Evolutionary conservation across 2,797 vertebrate species (phyloP).

Genomic region (Crocidura indochinensis): DNA sequence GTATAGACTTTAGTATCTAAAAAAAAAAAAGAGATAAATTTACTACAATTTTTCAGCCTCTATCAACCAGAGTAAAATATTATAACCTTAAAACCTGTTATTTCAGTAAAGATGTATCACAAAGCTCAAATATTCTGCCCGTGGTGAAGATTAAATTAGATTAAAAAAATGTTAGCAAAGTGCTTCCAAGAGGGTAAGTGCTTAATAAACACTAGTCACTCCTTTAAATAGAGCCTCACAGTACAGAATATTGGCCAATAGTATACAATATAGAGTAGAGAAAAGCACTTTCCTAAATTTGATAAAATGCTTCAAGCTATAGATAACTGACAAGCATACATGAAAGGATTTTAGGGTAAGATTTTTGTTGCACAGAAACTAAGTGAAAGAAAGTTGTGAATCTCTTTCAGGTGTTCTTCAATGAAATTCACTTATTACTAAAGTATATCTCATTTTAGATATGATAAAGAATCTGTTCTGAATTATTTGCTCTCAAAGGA

Average conservation of each 20-base stretch:
- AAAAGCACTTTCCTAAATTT: constrained; percentile 13
- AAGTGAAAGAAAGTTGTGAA: constrained; percentile 18
- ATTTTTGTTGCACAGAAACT: constrained; percentile 20
- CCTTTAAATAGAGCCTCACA: background rate
- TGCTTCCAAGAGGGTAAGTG: background rate
- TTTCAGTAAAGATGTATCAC: background rate
- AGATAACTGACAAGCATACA: background rate
- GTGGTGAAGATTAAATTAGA: constrained; percentile 25
- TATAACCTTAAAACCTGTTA: constrained; percentile 3
- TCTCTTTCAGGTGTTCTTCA: constrained; percentile 48
- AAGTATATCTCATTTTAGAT: background rate
- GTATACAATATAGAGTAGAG: background rate
- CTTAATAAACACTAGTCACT: constrained; percentile 31
- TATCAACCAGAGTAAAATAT: background rate
- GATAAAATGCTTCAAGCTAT: constrained; percentile 5
- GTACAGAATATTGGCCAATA: background rate
- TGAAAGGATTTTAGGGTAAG: background rate
- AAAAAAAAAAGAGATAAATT: constrained; percentile 19
- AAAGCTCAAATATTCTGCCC: background rate
- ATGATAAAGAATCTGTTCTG: constrained; percentile 42
- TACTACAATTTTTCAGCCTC: background rate
- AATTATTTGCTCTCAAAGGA: constrained; percentile 42
- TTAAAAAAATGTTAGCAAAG: background rate
- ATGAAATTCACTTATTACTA: constrained; percentile 60
- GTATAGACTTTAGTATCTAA: background rate